Evolutionary conservation across 2,113 vertebrate species (phyloP).

Genomic region (Terrapene triunguis): DNA sequence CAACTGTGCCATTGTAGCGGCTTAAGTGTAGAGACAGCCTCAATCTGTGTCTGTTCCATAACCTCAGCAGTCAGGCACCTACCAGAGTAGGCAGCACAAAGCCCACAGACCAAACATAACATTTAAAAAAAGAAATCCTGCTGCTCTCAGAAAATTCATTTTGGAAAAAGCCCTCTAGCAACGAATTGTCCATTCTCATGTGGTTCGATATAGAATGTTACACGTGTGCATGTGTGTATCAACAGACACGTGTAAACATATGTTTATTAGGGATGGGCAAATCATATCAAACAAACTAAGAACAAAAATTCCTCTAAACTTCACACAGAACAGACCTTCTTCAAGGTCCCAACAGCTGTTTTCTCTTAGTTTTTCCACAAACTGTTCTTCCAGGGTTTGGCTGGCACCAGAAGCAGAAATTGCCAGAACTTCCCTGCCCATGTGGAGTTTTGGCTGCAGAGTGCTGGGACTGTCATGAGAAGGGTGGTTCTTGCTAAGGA

Average conservation of each 20-base stretch:
- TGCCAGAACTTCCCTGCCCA: background rate
- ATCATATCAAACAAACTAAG: background rate
- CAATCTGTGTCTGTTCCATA: background rate
- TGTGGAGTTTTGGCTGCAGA: background rate
- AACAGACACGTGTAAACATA: background rate
- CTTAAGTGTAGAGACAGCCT: no score
- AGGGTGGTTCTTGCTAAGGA: background rate
- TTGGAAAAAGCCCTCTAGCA: background rate
- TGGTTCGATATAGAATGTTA: background rate
- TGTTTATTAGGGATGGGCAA: background rate
- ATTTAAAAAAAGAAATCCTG: background rate
- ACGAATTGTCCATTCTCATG: background rate
- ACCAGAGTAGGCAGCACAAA: background rate
- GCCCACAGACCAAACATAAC: background rate
- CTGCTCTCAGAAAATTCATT: background rate
- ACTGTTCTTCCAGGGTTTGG: background rate
- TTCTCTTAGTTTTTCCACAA: background rate
- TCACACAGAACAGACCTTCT: constrained; percentile 14
- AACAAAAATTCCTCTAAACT: constrained; percentile 54
- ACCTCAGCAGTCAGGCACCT: background rate
- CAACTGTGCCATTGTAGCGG: no score
- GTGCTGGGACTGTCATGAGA: background rate
- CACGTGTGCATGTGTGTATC: rapidly evolving
- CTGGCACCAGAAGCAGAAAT: background rate
- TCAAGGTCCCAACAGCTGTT: background rate